Percentiles rank a stretch among this genome's conserved stretches.
phyloP scores from a whole-genome alignment of 2,797 vertebrate genomes.

The Scolopax bukidnonensis region DNA sequence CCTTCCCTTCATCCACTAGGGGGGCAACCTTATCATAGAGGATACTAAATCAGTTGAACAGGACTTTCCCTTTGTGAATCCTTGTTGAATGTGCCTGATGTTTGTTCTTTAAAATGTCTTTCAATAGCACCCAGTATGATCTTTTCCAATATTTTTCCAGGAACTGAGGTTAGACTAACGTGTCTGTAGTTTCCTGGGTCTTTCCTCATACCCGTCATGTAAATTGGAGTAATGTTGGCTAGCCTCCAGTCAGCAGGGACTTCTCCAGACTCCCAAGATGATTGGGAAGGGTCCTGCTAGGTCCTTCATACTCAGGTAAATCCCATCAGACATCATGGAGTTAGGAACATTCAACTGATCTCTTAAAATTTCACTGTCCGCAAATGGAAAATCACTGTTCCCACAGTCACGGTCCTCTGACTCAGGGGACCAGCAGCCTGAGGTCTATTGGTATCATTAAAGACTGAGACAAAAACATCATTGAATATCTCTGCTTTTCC shows the following conservation, averaged over 20 bases:
- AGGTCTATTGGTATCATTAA: not conserved
- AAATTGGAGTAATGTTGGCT: fast-evolving
- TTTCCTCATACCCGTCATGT: not conserved
- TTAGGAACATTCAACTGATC: not conserved
- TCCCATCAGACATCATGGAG: not conserved
- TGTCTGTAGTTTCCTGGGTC: not conserved
- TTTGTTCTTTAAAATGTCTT: not conserved
- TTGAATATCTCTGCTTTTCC: not conserved
- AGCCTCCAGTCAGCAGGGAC: not conserved
- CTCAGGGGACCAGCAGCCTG: not conserved
- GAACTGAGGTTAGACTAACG: not conserved
- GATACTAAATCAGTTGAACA: not conserved
- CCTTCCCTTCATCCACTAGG: not conserved
- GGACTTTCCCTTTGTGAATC: not conserved
- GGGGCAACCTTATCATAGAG: fast-evolving
- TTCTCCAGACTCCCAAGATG: not conserved
- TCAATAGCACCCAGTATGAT: not conserved
- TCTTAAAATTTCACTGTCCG: not conserved
- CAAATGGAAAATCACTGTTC: not conserved
- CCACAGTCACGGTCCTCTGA: not conserved
- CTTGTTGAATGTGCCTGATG: fast-evolving
- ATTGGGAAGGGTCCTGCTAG: not conserved
- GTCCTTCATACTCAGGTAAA: not conserved
- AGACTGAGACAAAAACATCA: not conserved
- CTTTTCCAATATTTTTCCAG: not conserved